phyloP scores from a whole-genome alignment of 1,140 invertebrate genomes.

The Dreissena polymorpha region DNA sequence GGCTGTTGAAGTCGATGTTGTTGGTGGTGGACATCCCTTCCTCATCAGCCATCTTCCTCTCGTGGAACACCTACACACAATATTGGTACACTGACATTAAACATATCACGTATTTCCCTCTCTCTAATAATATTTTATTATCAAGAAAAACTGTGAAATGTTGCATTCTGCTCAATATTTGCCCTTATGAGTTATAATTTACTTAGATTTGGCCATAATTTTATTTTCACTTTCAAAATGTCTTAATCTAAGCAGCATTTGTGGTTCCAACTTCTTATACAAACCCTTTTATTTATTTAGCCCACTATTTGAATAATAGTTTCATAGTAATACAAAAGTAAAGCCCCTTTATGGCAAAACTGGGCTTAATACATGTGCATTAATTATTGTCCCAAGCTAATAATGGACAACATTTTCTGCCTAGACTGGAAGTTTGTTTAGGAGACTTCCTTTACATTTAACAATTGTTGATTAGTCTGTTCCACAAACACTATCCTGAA shows the following conservation, averaged over 20 bases:
- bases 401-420: too few relatives aligned
- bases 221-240: background rate
- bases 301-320: too few relatives aligned
- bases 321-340: too few relatives aligned
- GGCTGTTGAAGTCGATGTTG: conserved; percentile 63
- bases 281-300: too few relatives aligned
- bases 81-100: background rate
- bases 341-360: too few relatives aligned
- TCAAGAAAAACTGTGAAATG: background rate
- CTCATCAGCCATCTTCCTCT: conserved; percentile 68
- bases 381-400: too few relatives aligned
- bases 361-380: too few relatives aligned
- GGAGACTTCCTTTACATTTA: too few relatives aligned
- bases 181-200: background rate
- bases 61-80: conserved; percentile 62
- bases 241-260: background rate
- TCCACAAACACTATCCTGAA: background rate
- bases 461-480: background rate
- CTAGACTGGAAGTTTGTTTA: too few relatives aligned
- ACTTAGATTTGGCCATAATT: background rate
- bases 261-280: too few relatives aligned
- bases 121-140: background rate
- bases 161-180: background rate
- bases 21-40: conserved; percentile 46
- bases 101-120: background rate